Percentiles rank a stretch among this genome's conserved stretches.
These are phyloP conservation scores for Coregonus clupeaformis DNA, from an alignment of 2,113 vertebrate species.

Conservation along the genomic window DNA sequence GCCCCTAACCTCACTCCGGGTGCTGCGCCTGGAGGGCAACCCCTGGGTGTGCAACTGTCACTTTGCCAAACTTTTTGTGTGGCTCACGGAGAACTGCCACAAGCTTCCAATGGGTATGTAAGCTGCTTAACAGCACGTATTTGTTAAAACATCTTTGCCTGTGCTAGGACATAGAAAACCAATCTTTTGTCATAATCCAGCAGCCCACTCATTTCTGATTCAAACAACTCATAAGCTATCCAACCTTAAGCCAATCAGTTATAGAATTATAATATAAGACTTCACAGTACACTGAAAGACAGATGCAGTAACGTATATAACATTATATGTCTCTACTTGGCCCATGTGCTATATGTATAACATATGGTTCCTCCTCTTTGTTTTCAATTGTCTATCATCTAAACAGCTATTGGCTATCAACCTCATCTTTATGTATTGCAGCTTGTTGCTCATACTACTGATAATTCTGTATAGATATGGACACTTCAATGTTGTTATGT, in stretches of 20 bases:
- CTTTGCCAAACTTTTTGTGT: constrained; percentile 87
- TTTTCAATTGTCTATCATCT: not conserved
- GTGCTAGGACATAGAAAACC: constrained; percentile 5
- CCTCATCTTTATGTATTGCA: not conserved
- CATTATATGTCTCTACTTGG: not conserved
- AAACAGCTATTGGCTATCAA: not conserved
- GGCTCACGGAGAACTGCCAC: constrained; percentile 82
- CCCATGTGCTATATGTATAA: not conserved
- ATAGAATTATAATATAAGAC: not conserved
- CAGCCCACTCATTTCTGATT: not conserved
- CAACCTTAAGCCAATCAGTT: not conserved
- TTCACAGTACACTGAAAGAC: not conserved
- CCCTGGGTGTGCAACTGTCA: constrained; percentile 91
- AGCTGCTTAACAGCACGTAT: constrained; percentile 26
- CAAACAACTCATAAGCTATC: not conserved
- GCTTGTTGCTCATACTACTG: not conserved
- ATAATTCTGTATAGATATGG: not conserved
- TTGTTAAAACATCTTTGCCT: not conserved
- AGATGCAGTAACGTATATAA: not conserved
- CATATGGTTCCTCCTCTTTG: not conserved
- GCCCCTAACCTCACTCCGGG: constrained; percentile 80
- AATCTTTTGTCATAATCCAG: not conserved
- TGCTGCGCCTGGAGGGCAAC: constrained; percentile 88
- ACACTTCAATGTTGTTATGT: not conserved
- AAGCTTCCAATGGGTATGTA: constrained; percentile 87